phyloP scores from a whole-genome alignment of 2,797 vertebrate genomes.

The Peromyscus attwateri region DNA sequence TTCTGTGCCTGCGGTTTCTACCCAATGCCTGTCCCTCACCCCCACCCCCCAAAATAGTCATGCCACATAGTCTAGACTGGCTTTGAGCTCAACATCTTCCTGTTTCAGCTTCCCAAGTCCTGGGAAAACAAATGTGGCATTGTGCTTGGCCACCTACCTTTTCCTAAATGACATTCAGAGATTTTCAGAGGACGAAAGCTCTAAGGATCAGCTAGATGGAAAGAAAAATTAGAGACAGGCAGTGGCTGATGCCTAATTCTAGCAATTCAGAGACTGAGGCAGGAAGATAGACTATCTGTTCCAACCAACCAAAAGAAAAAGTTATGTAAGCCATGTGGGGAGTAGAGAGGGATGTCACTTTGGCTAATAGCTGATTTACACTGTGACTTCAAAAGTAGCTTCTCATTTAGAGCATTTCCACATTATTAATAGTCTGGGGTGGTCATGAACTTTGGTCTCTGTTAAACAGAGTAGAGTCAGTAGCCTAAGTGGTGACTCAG shows the following conservation, averaged over 20 bases:
- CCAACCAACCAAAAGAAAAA: background rate
- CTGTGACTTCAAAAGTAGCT: conserved; percentile 30
- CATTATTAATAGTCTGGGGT: background rate
- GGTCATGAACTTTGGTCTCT: conserved; percentile 36
- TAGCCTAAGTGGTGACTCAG: conserved; percentile 2
- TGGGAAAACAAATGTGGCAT: background rate
- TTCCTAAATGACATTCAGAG: conserved; percentile 27
- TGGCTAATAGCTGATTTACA: background rate
- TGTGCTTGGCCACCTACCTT: background rate
- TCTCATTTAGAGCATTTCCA: background rate
- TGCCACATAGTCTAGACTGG: background rate
- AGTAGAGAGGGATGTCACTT: background rate
- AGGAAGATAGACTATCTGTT: background rate
- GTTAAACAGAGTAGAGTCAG: background rate
- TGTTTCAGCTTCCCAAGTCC: background rate
- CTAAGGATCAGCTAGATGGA: conserved; percentile 7
- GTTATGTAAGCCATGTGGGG: background rate
- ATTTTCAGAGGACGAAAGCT: conserved; percentile 44
- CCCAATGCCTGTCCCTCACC: background rate
- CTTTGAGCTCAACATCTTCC: background rate
- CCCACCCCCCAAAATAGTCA: background rate
- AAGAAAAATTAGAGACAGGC: background rate
- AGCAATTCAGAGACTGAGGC: background rate
- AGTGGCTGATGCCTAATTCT: background rate
- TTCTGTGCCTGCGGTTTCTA: conserved; percentile 6